Percentiles rank a stretch among this genome's conserved stretches.
Conservation (phyloP, 1,140 invertebrate species). For the Dendrolimus kikuchii region DNA sequence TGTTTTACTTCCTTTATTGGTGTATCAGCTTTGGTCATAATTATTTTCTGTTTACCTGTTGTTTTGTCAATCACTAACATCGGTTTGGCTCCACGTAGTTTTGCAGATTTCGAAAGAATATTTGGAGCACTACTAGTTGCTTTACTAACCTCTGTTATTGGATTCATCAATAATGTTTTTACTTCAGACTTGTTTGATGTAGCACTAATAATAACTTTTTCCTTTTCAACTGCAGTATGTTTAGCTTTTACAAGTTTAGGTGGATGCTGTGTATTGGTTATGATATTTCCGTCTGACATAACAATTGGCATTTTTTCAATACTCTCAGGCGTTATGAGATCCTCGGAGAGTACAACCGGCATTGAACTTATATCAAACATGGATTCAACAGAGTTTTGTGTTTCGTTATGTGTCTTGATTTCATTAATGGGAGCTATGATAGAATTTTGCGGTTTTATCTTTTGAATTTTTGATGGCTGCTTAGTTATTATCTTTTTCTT, state of each 20-base stretch:
- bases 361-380: slow-evolving; percentile 82
- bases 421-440: slow-evolving; percentile 27
- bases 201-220: slow-evolving; percentile 36
- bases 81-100: slow-evolving; percentile 56
- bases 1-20: slow-evolving; percentile 50
- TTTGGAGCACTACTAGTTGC: slow-evolving; percentile 49
- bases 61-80: slow-evolving; percentile 64
- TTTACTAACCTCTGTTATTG: slow-evolving; percentile 42
- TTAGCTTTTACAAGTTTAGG: slow-evolving; percentile 51
- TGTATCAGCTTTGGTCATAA: slow-evolving; percentile 51
- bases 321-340: slow-evolving; percentile 71
- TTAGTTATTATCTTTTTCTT: slow-evolving; percentile 51
- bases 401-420: slow-evolving; percentile 27
- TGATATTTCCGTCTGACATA: slow-evolving; percentile 72
- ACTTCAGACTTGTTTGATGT: slow-evolving; percentile 42
- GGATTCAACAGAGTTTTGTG: slow-evolving; percentile 66
- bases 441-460: slow-evolving; percentile 43
- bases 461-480: slow-evolving; percentile 41
- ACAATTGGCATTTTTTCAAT: slow-evolving; percentile 80
- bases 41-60: slow-evolving; percentile 63
- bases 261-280: slow-evolving; percentile 35
- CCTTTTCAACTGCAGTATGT: slow-evolving; percentile 33
- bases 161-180: slow-evolving; percentile 54
- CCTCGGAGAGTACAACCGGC: slow-evolving; percentile 80
- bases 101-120: slow-evolving; percentile 66